These are phyloP conservation scores for Andrena bucephala DNA, from an alignment of 2,888 invertebrate genomes.

Conservation along the genomic window DNA sequence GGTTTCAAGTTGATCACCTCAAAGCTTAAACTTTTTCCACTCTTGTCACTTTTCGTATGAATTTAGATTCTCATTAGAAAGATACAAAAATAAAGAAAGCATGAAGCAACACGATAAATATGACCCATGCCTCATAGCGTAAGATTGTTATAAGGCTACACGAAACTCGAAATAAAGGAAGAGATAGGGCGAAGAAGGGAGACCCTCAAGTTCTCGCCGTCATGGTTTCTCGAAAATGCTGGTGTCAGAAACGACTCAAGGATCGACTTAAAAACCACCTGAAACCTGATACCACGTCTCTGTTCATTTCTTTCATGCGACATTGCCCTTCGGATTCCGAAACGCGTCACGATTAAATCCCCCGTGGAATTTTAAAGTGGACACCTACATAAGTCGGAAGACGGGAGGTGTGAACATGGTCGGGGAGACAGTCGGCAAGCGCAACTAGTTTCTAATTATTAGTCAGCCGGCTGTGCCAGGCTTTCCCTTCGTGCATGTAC, in stretches of 20 bases:
- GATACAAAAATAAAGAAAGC: not conserved
- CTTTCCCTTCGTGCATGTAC: slow-evolving; percentile 1
- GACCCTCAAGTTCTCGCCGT: slow-evolving; percentile 1
- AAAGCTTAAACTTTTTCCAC: too few relatives aligned
- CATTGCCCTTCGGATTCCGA: slow-evolving; percentile 69
- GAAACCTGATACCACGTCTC: slow-evolving; percentile 69
- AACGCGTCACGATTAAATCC: slow-evolving; percentile 72
- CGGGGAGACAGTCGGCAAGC: slow-evolving; percentile 41
- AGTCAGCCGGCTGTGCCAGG: slow-evolving; percentile 22
- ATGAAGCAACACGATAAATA: not conserved
- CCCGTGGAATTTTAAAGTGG: slow-evolving; percentile 66
- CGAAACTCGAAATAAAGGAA: not conserved
- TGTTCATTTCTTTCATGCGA: slow-evolving; percentile 65
- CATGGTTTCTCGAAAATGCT: slow-evolving; percentile 65
- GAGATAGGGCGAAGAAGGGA: not conserved
- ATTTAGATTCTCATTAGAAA: too few relatives aligned
- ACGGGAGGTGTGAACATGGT: slow-evolving; percentile 63
- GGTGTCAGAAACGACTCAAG: slow-evolving; percentile 67
- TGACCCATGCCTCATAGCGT: too few relatives aligned
- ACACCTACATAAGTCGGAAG: slow-evolving; percentile 63
- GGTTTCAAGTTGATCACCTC: too few relatives aligned
- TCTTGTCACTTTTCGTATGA: too few relatives aligned
- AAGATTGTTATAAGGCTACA: not conserved
- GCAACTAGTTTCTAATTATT: slow-evolving; percentile 60
- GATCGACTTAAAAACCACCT: slow-evolving; percentile 72